A percentile compares a stretch with the other conserved stretches of the same genome.
phyloP scores from a whole-genome alignment of 2,888 invertebrate species.

The Callinectes sapidus region DNA sequence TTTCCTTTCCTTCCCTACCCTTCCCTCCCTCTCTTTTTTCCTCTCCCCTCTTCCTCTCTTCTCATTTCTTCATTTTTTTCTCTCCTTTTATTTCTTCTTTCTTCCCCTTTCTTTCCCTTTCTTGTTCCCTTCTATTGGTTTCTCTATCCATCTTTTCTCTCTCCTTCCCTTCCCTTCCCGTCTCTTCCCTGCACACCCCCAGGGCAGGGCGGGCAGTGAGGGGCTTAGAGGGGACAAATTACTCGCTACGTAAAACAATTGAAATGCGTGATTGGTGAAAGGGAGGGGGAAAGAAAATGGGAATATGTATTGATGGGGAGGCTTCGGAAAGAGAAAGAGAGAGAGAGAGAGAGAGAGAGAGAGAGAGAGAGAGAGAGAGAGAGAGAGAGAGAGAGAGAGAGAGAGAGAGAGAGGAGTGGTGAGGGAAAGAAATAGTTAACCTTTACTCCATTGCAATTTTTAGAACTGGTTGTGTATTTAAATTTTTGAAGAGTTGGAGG shows the following conservation, averaged over 20 bases:
- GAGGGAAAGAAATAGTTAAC: neutral
- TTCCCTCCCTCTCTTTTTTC: neutral
- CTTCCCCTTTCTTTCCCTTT: neutral
- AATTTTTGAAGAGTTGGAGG: too few species aligned
- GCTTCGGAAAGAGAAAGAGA: neutral
- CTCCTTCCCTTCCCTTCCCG: neutral
- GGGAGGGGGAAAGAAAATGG: neutral
- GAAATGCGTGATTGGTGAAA: neutral
- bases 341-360: slow-evolving; percentile 40
- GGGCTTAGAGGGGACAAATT: neutral
- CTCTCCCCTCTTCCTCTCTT: neutral
- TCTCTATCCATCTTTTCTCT: neutral
- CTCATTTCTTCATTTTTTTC: neutral
- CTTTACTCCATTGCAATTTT: too few species aligned
- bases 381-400: neutral
- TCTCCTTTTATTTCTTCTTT: neutral
- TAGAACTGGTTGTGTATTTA: too few species aligned
- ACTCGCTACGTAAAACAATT: neutral
- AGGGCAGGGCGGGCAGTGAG: neutral
- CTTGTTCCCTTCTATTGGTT: neutral
- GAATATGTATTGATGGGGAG: neutral
- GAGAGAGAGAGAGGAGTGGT: neutral
- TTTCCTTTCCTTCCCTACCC: neutral
- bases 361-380: slow-evolving; percentile 21
- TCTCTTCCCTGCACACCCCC: neutral